phyloP scores from a whole-genome alignment of 2,113 vertebrate genomes.

The Rhineura floridana region DNA sequence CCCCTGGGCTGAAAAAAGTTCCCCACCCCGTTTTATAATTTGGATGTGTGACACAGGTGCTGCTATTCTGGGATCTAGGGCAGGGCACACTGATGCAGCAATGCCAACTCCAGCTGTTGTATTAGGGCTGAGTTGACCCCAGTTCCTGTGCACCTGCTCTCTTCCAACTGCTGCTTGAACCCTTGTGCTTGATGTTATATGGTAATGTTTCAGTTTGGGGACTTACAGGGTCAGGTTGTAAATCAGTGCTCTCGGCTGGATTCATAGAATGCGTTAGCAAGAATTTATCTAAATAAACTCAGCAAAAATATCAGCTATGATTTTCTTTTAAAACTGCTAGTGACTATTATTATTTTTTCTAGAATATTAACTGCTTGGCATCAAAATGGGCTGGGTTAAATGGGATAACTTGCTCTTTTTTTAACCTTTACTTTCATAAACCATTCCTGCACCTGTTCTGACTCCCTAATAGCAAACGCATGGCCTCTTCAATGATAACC shows the following conservation, averaged over 20 bases:
- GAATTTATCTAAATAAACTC: background rate
- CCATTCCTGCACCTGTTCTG: conserved; percentile 63
- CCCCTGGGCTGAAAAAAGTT: no score
- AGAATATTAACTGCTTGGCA: conserved; percentile 45
- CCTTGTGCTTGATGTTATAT: no score
- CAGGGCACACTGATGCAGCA: no score
- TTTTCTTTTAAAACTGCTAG: no score
- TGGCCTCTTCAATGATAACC: conserved; percentile 53
- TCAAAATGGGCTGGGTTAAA: conserved; percentile 43
- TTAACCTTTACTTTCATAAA: conserved; percentile 66
- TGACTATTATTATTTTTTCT: no score
- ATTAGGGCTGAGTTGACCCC: no score
- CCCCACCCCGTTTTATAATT: no score
- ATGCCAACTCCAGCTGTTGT: no score
- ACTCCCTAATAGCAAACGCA: conserved; percentile 60
- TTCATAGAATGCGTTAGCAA: background rate
- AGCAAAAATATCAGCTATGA: no score
- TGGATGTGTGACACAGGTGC: no score
- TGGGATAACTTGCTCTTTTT: conserved; percentile 60
- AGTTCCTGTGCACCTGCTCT: background rate
- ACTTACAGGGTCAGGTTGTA: background rate
- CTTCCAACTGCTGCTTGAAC: background rate
- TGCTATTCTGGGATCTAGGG: no score
- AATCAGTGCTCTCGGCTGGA: conserved; percentile 35
- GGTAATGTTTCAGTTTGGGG: background rate